Evolutionary conservation across 2,113 vertebrate species (phyloP).

Genomic region (Zosterops japonicus): DNA sequence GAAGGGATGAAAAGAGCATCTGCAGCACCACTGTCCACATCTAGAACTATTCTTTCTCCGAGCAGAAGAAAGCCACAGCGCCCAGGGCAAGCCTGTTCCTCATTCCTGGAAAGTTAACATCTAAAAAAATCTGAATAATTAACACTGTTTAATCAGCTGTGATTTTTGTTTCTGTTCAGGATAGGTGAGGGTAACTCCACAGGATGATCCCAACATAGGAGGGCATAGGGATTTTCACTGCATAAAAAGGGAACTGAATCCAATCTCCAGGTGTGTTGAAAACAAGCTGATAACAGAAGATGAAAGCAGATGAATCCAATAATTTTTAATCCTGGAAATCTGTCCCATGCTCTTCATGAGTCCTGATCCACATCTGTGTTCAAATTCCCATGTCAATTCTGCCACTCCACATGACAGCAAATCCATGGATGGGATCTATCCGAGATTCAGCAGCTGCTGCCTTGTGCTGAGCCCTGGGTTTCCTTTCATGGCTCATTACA

Average conservation of each 20-base stretch:
- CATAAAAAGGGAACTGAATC: rapidly evolving
- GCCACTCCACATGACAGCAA: not conserved
- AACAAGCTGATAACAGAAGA: not conserved
- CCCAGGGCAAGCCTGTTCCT: not conserved
- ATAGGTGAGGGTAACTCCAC: not conserved
- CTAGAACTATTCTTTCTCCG: not conserved
- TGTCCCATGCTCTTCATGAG: not conserved
- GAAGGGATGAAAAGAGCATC: not conserved
- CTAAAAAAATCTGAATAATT: not conserved
- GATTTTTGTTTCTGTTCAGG: not conserved
- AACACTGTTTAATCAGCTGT: not conserved
- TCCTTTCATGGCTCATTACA: conserved; percentile 55
- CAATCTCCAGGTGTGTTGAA: not conserved
- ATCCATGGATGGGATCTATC: not conserved
- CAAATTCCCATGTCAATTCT: not conserved
- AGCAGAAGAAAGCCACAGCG: not conserved
- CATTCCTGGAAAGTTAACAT: not conserved
- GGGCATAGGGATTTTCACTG: not conserved
- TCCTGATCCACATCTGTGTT: not conserved
- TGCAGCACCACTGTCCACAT: not conserved
- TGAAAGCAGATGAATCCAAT: not conserved
- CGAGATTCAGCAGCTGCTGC: not conserved
- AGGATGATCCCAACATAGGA: not conserved
- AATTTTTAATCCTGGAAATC: not conserved
- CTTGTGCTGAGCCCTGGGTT: not conserved